Percentiles rank a stretch among this genome's conserved stretches.
These are phyloP conservation scores for Zalophus californianus DNA, from an alignment of 2,797 vertebrate species.

Conservation along the genomic window DNA sequence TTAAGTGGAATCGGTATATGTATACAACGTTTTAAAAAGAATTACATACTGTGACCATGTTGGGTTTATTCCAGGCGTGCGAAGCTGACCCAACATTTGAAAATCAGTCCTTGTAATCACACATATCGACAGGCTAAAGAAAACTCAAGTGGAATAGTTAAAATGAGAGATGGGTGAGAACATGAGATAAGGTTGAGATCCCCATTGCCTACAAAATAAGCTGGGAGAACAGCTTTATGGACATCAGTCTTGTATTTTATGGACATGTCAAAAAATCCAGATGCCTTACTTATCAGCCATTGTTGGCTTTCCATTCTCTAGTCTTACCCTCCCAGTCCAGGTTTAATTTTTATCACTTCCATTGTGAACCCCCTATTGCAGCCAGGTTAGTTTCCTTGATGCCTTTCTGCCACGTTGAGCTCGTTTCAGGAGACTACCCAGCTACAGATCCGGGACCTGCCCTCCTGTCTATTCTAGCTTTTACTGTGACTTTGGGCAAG, in stretches of 20 bases:
- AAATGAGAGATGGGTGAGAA: background rate
- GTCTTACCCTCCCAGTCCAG: background rate
- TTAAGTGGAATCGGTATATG: background rate
- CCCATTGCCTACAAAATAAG: background rate
- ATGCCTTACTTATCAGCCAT: background rate
- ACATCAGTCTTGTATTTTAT: background rate
- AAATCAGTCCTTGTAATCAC: background rate
- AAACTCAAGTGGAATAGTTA: background rate
- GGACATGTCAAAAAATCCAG: background rate
- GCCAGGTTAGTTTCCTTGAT: background rate
- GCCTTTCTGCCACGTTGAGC: too few species aligned
- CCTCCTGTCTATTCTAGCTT: background rate
- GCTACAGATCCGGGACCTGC: background rate
- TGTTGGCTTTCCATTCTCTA: background rate
- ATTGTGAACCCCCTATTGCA: background rate
- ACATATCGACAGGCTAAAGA: background rate
- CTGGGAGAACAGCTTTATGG: background rate
- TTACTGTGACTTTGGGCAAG: background rate
- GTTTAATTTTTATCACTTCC: background rate
- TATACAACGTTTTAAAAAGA: background rate
- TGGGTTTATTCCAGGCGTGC: background rate
- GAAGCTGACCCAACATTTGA: background rate
- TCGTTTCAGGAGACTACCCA: background rate
- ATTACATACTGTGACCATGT: background rate
- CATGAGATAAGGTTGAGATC: background rate